Evolutionary conservation across 2,888 invertebrate genomes (phyloP), one percentile per base, ranked within the genome.

Genomic region (Microdon myrmicae): DNA sequence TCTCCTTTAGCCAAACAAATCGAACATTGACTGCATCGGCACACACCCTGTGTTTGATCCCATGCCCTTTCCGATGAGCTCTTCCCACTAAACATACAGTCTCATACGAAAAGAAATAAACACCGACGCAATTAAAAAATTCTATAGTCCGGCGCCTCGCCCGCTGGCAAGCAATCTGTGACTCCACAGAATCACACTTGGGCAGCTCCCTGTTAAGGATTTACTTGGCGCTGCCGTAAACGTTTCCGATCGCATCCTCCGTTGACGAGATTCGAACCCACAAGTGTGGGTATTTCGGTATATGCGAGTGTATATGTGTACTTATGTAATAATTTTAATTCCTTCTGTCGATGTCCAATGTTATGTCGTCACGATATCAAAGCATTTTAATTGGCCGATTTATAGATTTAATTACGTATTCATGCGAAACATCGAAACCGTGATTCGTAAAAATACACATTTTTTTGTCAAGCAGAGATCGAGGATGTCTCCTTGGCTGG

Each of bases 341-440:
- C 64, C 67, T 60, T 64, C 69, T 69, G 72, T 69, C 74, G 71
- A 73, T 75, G 75, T 75, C 75, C 75, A 77, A 77, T 77, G 78
- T 76, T 75, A 74, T 75, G 76, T 77, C 78, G 78, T 78, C 78
- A 78, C 78, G 78, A 78, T 77, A 78, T 77, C 78, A 76, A 77
- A 77, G 78, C 77, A 79, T 79, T 79, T 79, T 79, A 79, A 79
- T 79, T 79, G 79, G 79, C 76, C 79, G 77, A 79, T 79, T 79
- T 79, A 79, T 79, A 79, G 79, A 79, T 79, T 79, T 79, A 79
- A 79, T 79, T 79, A 79, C 79, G 79, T 79, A 79, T 79, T 78
- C 79, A 78, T 75, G 79, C 77, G 78, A 77, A 78, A 79, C 79
- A 79, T 77, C 76, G 79, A 79, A 78, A 75, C 79, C 79, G 79